These are phyloP conservation scores for Burhinus bistriatus DNA, from an alignment of 2,113 vertebrate genomes.

Conservation along the genomic window DNA sequence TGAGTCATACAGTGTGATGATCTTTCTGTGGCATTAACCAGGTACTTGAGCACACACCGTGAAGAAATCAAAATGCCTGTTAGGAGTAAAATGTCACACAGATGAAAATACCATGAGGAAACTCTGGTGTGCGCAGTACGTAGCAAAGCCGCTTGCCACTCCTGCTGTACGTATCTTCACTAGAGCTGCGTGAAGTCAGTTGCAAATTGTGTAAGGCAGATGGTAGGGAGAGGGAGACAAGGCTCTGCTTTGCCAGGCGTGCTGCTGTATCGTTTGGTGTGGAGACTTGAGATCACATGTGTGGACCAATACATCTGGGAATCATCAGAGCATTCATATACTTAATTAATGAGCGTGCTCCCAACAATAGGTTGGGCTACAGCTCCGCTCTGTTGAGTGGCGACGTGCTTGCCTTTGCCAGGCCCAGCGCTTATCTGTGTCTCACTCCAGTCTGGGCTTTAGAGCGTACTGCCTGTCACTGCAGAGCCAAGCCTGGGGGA, in stretches of 20 bases:
- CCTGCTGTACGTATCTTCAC: fast-evolving
- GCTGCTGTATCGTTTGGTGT: background rate
- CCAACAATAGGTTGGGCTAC: background rate
- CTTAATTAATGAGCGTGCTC: background rate
- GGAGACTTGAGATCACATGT: background rate
- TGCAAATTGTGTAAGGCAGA: background rate
- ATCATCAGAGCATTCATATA: background rate
- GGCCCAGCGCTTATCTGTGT: background rate
- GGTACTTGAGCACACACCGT: background rate
- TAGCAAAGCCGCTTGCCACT: background rate
- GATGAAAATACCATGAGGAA: background rate
- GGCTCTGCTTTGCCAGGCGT: background rate
- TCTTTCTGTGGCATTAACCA: background rate
- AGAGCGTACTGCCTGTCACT: background rate
- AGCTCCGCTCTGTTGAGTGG: background rate
- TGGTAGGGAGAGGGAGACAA: background rate
- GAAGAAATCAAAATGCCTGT: background rate
- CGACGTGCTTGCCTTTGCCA: background rate
- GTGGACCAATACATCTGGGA: background rate
- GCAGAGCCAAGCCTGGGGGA: background rate
- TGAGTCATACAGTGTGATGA: fast-evolving
- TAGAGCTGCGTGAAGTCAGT: background rate
- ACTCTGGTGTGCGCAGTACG: fast-evolving
- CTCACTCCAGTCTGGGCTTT: background rate
- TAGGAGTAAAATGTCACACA: background rate